A percentile compares a stretch with the other conserved stretches of the same genome.
These are phyloP conservation scores for Rhabdomys pumilio DNA, from an alignment of 2,797 vertebrate genomes.

Conservation along the genomic window DNA sequence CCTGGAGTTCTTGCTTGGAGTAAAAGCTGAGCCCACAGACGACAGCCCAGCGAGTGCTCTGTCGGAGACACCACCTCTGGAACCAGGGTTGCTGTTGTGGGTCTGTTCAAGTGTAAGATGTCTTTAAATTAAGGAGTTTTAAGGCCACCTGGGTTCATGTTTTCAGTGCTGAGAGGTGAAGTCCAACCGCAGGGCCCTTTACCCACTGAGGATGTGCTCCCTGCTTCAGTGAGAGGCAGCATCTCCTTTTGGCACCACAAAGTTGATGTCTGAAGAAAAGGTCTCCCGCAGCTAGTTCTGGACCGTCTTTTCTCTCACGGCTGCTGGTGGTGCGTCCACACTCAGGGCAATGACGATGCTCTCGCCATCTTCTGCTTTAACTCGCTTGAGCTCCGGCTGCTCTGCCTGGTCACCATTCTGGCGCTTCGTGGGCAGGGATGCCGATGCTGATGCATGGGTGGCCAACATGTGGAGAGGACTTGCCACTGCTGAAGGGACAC, in stretches of 20 bases:
- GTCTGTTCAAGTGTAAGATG: slow-evolving; percentile 86
- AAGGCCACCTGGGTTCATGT: slow-evolving; percentile 93
- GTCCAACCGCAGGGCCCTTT: slow-evolving; percentile 91
- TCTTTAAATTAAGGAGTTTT: slow-evolving; percentile 87
- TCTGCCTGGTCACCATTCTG: slow-evolving; percentile 94
- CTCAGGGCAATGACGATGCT: slow-evolving; percentile 90
- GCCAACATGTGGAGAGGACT: slow-evolving; percentile 97
- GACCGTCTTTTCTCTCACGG: slow-evolving; percentile 90
- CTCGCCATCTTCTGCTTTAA: slow-evolving; percentile 92
- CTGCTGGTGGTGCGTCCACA: slow-evolving; percentile 89
- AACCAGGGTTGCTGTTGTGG: slow-evolving; percentile 80
- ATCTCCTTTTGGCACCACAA: slow-evolving; percentile 96
- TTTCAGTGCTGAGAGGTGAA: slow-evolving; percentile 91
- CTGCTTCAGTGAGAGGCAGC: slow-evolving; percentile 78
- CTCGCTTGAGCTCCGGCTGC: slow-evolving; percentile 94
- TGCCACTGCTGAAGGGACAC: slow-evolving; percentile 90
- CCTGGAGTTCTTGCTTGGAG: slow-evolving; percentile 37
- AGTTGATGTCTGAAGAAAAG: slow-evolving; percentile 85
- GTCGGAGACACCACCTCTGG: slow-evolving; percentile 87
- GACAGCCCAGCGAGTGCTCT: slow-evolving; percentile 34
- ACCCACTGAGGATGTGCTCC: slow-evolving; percentile 90
- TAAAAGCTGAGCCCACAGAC: slow-evolving; percentile 85
- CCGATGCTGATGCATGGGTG: slow-evolving; percentile 96
- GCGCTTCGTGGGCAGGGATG: slow-evolving; percentile 96
- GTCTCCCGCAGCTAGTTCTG: slow-evolving; percentile 91